Base-by-base conservation (phyloP, 2,113 vertebrate genomes). In the Pholis gunnellus region DNA sequence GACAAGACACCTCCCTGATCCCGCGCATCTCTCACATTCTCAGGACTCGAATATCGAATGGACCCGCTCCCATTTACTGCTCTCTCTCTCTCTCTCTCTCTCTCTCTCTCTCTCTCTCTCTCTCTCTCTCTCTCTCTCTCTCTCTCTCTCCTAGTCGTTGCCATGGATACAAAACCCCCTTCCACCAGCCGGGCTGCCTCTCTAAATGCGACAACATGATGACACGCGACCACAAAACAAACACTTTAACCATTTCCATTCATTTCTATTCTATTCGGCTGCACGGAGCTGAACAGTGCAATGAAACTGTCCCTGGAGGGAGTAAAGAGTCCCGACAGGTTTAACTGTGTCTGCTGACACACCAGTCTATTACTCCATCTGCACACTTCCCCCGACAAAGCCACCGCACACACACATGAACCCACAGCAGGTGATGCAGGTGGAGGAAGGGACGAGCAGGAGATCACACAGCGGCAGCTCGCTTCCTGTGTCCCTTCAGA, bases 141-240 rank as follows among this genome's bases (percentile, higher is more conserved):
- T 76, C 85, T 87, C 7, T 44, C 42, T 44, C 42, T 44, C 42
- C 52, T 6, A 60, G 90, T 83, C 78, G 91, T 92, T 91, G 90
- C 91, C 92, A 94, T 92, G 91, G 93, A 88, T 92, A 92, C 92
- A 83, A 86, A 87, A 66, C 11, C 2, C 65, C 67, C 64, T 78
- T 67, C 78, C 52, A n/a, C 60, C 75, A 68, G 76, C 75, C 72
- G 38, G 18, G 59, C 75, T 84, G 31, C 36, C 52, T 79, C 68
- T 88, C 68, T 48, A 38, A 85, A 81, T 75, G 86, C 68, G 48
- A 82, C 84, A 34, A 76, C 75, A 60, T 79, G 78, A 89, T 60
- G 29, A 60, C 86, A 87, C 78, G 40, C 31, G n/a, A 75, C 57
- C 44, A 52, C 72, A 31, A 15, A 9, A 11, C n/a, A n/a, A 17